These are phyloP conservation scores for Boloria euphrosyne DNA, from an alignment of 2,888 invertebrate species.

Conservation along the genomic window DNA sequence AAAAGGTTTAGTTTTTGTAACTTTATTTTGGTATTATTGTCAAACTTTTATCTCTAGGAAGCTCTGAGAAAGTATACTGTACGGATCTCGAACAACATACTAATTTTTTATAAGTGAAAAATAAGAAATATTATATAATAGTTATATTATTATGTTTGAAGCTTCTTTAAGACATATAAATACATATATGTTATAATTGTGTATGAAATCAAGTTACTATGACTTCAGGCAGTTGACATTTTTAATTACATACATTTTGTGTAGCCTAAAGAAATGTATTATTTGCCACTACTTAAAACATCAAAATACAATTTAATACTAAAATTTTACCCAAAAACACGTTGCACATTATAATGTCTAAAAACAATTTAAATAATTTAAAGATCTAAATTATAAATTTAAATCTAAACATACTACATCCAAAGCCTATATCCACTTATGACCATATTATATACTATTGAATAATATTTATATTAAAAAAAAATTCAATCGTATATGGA, in stretches of 20 bases:
- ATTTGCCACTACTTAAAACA: neutral
- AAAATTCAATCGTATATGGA: neutral
- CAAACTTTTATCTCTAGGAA: conserved; percentile 37
- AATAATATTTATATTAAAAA: neutral
- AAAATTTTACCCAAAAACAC: neutral
- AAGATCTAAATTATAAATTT: conserved; percentile 1
- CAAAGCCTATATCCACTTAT: too few relatives aligned
- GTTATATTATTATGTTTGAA: too few relatives aligned
- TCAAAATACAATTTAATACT: neutral
- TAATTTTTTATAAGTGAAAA: neutral
- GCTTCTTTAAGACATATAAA: too few relatives aligned
- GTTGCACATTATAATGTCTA: neutral
- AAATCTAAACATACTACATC: conserved; percentile 1
- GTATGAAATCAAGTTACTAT: too few relatives aligned
- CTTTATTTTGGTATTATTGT: conserved; percentile 42
- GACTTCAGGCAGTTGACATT: too few relatives aligned
- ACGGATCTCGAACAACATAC: neutral
- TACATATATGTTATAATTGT: too few relatives aligned
- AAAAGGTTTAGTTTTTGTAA: conserved; percentile 11
- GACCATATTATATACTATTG: neutral
- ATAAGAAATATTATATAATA: too few relatives aligned
- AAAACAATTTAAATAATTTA: conserved; percentile 3
- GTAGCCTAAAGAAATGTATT: too few relatives aligned
- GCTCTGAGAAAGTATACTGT: conserved; percentile 32
- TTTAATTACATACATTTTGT: too few relatives aligned